phyloP scores from a whole-genome alignment of 2,113 vertebrate genomes.

The Physeter macrocephalus region DNA sequence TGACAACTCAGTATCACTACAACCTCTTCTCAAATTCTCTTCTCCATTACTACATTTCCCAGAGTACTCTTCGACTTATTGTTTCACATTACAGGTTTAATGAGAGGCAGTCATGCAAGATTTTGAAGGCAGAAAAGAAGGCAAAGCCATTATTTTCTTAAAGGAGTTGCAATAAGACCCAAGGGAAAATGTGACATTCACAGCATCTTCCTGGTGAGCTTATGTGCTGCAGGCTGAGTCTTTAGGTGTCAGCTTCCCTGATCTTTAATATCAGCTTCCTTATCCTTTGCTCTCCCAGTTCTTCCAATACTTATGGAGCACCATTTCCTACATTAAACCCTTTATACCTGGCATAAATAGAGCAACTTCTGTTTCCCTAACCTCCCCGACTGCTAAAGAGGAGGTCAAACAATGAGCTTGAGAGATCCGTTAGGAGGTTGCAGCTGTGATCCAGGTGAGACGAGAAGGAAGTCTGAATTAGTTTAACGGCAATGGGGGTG shows the following conservation, averaged over 20 bases:
- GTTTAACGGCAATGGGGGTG: neutral
- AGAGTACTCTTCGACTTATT: neutral
- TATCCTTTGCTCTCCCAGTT: neutral
- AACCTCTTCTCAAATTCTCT: neutral
- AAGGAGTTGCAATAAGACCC: neutral
- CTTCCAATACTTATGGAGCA: neutral
- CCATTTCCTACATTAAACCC: neutral
- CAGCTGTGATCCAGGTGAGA: neutral
- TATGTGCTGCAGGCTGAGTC: neutral
- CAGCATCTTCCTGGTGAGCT: neutral
- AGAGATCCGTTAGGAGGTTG: neutral
- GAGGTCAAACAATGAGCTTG: neutral
- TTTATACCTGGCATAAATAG: neutral
- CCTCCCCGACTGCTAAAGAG: neutral
- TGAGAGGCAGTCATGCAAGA: neutral
- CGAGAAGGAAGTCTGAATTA: neutral
- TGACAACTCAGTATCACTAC: neutral
- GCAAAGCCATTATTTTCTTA: neutral
- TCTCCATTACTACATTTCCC: neutral
- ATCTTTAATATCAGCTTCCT: neutral
- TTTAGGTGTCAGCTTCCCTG: neutral
- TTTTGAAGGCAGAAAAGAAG: conserved; percentile 18
- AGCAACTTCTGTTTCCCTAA: neutral
- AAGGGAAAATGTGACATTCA: conserved; percentile 11
- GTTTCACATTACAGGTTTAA: conserved; percentile 21